Conservation (phyloP, 92 coral and sea anemone species). For the Hydrozoanthus gracilis region DNA sequence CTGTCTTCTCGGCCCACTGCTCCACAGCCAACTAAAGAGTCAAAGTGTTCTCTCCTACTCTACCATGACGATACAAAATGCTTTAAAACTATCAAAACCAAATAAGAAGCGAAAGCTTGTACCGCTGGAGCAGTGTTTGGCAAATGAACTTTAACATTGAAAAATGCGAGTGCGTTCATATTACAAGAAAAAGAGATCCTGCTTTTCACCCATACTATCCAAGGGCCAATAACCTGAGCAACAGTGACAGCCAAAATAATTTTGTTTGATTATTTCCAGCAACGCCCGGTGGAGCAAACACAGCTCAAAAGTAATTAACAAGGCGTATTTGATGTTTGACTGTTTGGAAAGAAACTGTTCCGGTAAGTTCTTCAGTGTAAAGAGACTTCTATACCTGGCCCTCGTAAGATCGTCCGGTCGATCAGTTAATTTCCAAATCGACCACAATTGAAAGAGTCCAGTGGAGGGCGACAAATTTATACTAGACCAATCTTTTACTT, state of each 20-base stretch:
- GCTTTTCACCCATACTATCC: no score
- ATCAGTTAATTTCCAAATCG: no score
- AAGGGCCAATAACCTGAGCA: background rate
- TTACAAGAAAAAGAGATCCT: no score
- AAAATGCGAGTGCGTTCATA: no score
- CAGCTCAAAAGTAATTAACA: conserved; percentile 38
- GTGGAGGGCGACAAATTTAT: conserved; percentile 41
- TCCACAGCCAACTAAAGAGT: no score
- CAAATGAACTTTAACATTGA: no score
- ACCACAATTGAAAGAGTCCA: conserved; percentile 25
- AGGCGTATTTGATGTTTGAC: conserved; percentile 40
- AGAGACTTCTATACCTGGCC: conserved; percentile 31
- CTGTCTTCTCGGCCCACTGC: no score
- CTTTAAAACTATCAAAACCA: no score
- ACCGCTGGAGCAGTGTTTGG: no score
- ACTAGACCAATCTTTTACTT: background rate
- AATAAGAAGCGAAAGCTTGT: no score
- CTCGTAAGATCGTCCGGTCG: conserved; percentile 51
- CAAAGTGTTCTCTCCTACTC: no score
- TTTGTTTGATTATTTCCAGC: conserved; percentile 5
- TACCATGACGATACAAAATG: no score
- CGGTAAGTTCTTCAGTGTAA: conserved; percentile 10
- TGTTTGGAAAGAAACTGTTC: conserved; percentile 16
- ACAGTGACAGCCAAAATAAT: conserved; percentile 35
- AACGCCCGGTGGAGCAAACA: conserved; percentile 33